Percentiles rank a stretch among this genome's conserved stretches.
These are phyloP conservation scores for Botrylloides violaceus DNA, from an alignment of 23 tunicate genomes.

Conservation along the genomic window DNA sequence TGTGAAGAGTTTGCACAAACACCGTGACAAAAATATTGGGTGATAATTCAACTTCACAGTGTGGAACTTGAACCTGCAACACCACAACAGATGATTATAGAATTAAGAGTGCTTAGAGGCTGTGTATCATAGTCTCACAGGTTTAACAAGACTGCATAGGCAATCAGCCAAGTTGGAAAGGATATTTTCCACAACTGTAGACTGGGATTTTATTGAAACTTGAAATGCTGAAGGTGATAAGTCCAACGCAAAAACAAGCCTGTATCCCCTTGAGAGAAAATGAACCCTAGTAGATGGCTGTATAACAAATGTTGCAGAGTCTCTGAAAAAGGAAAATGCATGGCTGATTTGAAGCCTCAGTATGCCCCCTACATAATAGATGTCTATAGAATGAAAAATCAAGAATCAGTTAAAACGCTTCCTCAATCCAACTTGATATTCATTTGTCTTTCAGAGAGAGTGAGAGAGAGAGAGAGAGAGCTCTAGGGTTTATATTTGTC, in stretches of 20 bases:
- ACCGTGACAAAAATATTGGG: constrained; percentile 68
- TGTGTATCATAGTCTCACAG: constrained; percentile 9
- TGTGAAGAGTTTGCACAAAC: constrained; percentile 47
- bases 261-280: constrained; percentile 66
- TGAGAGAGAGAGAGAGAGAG: too few species aligned
- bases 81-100: not conserved
- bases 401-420: not conserved
- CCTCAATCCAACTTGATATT: too few species aligned
- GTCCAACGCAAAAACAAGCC: constrained; percentile 78
- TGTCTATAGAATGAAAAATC: constrained; percentile 9
- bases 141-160: constrained; percentile 32
- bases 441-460: too few species aligned
- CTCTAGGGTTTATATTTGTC: too few species aligned
- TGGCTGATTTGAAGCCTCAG: not conserved
- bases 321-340: not conserved
- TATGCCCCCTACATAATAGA: not conserved
- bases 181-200: constrained; percentile 46
- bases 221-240: constrained; percentile 61
- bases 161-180: constrained; percentile 48
- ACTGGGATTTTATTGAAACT: constrained; percentile 45
- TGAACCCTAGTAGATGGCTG: constrained; percentile 38
- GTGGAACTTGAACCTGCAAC: constrained; percentile 15
- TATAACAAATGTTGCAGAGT: not conserved
- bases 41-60: not conserved
- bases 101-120: not conserved